Evolutionary conservation across 1,140 invertebrate genomes (phyloP), one percentile per base, ranked within the genome.

Genomic region (Psix sp.): DNA sequence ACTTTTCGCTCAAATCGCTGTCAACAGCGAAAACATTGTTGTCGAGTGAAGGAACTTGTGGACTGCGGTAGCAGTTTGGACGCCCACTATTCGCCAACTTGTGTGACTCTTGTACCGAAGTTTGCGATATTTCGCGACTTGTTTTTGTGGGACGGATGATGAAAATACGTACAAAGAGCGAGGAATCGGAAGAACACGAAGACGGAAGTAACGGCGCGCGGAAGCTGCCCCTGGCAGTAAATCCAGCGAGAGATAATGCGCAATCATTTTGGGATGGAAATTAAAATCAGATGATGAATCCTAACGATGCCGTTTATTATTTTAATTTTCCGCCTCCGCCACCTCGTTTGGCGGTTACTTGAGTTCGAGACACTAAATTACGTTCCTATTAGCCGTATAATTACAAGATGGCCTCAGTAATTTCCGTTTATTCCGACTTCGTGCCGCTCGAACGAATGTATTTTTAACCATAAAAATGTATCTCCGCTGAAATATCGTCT

Each of bases 271-370:
- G 82, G 80, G 86, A 86, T 87, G 86, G 85, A 87, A 87, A 87
- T 87, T 86, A 87, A 86, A 87, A 87, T 87, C 86, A 86, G 85
- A 87, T 87, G 85, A 87, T 87, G 86, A 87, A 87, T 87, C 85
- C 86, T 87, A 87, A 87, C 85, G 86, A 86, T 87, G 86, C 86
- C 84, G 86, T 87, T 87, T 87, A 87, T 87, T 86, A 87, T 87
- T 87, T 87, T 87, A 87, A 87, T 87, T 86, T 86, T 87, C 81
- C 84, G 85, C 76, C 75, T 68, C 74, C 74, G 74, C 77, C 77
- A 76, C 70, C 74, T 78, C 77, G 76, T 77, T 80, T 77, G 65
- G 77, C 77, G 80, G 82, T 84, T 84, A 84, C 83, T 85, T 79
- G 80, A 87, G 79, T 87, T 86, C 85, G 85, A 87, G 85, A 85